These are phyloP conservation scores for Ryuthela nishihirai DNA, from an alignment of 2,888 invertebrate genomes.

Conservation along the genomic window DNA sequence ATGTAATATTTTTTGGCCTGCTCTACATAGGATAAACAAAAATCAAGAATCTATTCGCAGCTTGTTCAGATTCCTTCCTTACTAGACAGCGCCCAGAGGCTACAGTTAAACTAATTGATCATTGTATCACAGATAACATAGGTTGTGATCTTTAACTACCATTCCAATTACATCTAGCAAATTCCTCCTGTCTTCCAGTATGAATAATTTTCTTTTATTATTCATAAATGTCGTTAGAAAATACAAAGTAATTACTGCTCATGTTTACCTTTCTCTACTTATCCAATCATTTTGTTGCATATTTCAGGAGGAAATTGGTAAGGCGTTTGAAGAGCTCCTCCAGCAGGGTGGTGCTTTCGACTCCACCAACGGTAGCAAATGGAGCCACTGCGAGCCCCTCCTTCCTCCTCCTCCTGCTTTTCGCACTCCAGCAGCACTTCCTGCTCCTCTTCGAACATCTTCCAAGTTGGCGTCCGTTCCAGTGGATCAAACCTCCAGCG, in stretches of 20 bases:
- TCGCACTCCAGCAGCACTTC: background rate
- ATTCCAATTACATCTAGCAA: too few relatives aligned
- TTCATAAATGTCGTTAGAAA: constrained; percentile 35
- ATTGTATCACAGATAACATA: too few relatives aligned
- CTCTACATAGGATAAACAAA: too few relatives aligned
- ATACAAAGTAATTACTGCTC: background rate
- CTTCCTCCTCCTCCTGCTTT: constrained; percentile 22
- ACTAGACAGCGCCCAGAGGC: too few relatives aligned
- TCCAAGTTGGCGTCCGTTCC: background rate
- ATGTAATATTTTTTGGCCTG: too few relatives aligned
- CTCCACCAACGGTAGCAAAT: background rate
- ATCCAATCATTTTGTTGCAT: too few relatives aligned
- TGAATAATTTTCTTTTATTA: too few relatives aligned
- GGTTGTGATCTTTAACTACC: too few relatives aligned
- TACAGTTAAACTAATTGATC: too few relatives aligned
- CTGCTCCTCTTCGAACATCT: background rate
- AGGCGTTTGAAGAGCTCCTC: constrained; percentile 23
- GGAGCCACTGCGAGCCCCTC: constrained; percentile 3
- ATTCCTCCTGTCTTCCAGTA: too few relatives aligned
- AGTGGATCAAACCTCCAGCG: background rate
- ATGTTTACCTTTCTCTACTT: background rate
- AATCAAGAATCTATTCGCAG: too few relatives aligned
- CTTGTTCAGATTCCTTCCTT: too few relatives aligned
- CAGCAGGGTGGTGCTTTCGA: constrained; percentile 1
- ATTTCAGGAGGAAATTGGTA: constrained; percentile 31